These are phyloP conservation scores for Tetramorium simillimum DNA, from an alignment of 1,140 invertebrate species.

Conservation along the genomic window DNA sequence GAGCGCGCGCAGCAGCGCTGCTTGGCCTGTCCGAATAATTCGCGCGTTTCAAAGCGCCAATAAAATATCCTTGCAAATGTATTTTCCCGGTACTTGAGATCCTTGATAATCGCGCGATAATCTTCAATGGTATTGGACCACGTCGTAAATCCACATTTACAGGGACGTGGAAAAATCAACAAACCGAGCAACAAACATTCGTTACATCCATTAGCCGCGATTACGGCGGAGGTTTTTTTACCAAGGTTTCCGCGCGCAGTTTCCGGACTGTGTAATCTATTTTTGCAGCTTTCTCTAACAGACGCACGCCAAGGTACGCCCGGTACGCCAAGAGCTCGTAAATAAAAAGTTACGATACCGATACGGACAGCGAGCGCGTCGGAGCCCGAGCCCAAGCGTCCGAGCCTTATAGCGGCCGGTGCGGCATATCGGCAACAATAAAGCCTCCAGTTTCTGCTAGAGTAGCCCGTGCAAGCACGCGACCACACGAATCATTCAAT, in stretches of 20 bases:
- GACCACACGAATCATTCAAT: constrained; percentile 58
- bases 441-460: constrained; percentile 10
- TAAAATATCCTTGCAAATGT: background rate
- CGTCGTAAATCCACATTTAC: background rate
- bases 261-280: background rate
- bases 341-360: constrained; percentile 14
- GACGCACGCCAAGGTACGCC: background rate
- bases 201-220: background rate
- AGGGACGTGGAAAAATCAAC: background rate
- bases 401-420: background rate
- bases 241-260: background rate
- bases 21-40: background rate
- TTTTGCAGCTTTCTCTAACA: background rate
- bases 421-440: constrained; percentile 25
- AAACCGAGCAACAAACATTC: background rate
- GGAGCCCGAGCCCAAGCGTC: background rate
- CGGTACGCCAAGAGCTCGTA: background rate
- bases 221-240: background rate
- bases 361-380: background rate
- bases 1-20: background rate
- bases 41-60: background rate
- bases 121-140: background rate
- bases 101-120: background rate
- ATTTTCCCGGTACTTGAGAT: background rate
- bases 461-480: constrained; percentile 50